These are phyloP conservation scores for Drosophila elegans DNA, from an alignment of 1,140 invertebrate species.

Conservation along the genomic window DNA sequence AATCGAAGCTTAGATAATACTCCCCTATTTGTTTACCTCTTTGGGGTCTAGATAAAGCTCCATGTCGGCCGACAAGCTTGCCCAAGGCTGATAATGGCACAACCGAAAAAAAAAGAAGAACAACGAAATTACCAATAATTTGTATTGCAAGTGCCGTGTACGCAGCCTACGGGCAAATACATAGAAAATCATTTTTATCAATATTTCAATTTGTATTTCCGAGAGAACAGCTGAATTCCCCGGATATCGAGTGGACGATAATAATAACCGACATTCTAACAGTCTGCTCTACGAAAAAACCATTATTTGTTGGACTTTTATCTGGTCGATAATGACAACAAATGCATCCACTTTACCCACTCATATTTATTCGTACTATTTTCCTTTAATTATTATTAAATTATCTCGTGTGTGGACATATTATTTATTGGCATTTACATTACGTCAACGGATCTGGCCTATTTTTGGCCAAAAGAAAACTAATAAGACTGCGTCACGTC, in stretches of 20 bases:
- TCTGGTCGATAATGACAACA: slow-evolving; percentile 17
- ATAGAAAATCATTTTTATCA: slow-evolving; percentile 47
- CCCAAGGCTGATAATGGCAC: slow-evolving; percentile 58
- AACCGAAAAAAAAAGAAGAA: slow-evolving; percentile 34
- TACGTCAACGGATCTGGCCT: slow-evolving; percentile 21
- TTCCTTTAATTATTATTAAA: slow-evolving; percentile 36
- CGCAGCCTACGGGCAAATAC: slow-evolving; percentile 22
- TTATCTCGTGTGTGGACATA: slow-evolving; percentile 28
- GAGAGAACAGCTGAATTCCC: slow-evolving; percentile 24
- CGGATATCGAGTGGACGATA: slow-evolving; percentile 26
- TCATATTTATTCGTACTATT: slow-evolving; percentile 19
- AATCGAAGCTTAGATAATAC: slow-evolving; percentile 80
- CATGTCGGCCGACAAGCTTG: slow-evolving; percentile 43
- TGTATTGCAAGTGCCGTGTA: slow-evolving; percentile 38
- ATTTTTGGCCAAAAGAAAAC: slow-evolving; percentile 13
- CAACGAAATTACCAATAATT: slow-evolving; percentile 50
- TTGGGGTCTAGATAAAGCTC: slow-evolving; percentile 71
- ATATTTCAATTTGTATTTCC: slow-evolving; percentile 31
- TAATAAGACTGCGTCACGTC: slow-evolving; percentile 3
- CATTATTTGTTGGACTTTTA: slow-evolving; percentile 1
- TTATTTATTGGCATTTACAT: slow-evolving; percentile 43
- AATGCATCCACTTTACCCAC: slow-evolving; percentile 26
- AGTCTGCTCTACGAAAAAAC: neutral
- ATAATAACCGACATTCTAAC: slow-evolving; percentile 19
- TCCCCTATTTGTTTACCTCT: slow-evolving; percentile 73